Evolutionary conservation across 2,113 vertebrate species (phyloP), one percentile per base, ranked within the genome.

Genomic region (Amazona guildingii): DNA sequence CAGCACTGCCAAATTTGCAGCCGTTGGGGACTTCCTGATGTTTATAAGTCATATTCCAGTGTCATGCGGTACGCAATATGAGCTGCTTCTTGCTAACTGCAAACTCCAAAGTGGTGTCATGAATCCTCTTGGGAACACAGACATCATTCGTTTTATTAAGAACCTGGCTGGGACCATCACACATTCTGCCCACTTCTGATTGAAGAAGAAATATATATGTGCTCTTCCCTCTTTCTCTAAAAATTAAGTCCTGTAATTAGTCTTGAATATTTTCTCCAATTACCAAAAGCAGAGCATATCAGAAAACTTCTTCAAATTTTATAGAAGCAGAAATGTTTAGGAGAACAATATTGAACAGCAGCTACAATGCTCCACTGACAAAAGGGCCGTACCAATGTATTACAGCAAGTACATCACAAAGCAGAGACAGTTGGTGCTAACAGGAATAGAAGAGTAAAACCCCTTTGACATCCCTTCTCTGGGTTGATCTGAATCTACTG

Each of bases 121-220:
- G 68, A 96, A 74, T 92, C 57, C 90, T 95, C 83, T 88, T 88
- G 93, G 94, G 96, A 96, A 78, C 83, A 92, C 72, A 95, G 90
- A 93, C 94, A 78, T 94, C 95, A 96, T 94, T 84, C 5, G 68
- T 93, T 96, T 94, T 96, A 95, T 96, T 93, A 95, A 95, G 95
- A 69, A 92, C 57, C 92, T 97, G 94, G 93, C 94, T 78, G 64
- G n/a, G 33, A 81, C 86, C 83, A 93, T 93, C 85, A 81, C 18
- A n/a, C 2, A 28, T 93, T 87, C 92, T 94, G 64, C 68, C 61
- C 44, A 11, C 73, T 86, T 91, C 69, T 94, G 92, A 83, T 86
- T 94, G 94, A 83, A 96, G 82, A 80, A 86, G 63, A 86, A 94
- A 83, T 48, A 35, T 61, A 72, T 59, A 6, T 39, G 17, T 52